Percentiles rank a stretch among this genome's conserved stretches.
Evolutionary conservation across 2,888 invertebrate species (phyloP).

Genomic region (Gandaritis pyraliata): DNA sequence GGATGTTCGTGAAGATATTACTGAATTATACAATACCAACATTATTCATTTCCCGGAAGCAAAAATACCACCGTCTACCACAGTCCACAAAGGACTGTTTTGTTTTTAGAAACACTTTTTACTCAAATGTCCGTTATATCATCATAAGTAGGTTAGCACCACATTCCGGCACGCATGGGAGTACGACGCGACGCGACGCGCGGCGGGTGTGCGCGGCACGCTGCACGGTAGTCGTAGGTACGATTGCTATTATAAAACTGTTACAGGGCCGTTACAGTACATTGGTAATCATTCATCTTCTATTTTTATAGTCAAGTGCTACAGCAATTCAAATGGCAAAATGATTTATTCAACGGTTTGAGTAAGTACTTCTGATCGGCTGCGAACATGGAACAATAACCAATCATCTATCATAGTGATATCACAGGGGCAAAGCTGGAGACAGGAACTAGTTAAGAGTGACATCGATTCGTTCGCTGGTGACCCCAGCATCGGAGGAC

Average conservation of each 20-base stretch:
- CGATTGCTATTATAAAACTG: conserved; percentile 16
- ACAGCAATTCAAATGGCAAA: too few species aligned
- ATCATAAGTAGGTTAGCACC: conserved; percentile 15
- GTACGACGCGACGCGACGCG: too few species aligned
- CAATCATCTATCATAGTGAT: background rate
- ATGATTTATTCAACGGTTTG: too few species aligned
- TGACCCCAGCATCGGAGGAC: conserved; percentile 22
- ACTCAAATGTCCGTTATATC: conserved; percentile 7
- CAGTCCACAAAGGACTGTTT: too few species aligned
- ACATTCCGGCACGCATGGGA: conserved; percentile 12
- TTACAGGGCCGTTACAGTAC: conserved; percentile 19
- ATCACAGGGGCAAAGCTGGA: background rate
- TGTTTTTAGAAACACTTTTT: too few species aligned
- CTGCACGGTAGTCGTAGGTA: conserved; percentile 11
- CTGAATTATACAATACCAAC: too few species aligned
- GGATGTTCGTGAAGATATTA: too few species aligned
- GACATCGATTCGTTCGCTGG: conserved; percentile 30
- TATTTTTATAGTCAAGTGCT: too few species aligned
- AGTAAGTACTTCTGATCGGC: too few species aligned
- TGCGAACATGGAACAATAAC: background rate
- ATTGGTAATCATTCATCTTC: too few species aligned
- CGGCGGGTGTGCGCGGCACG: too few species aligned
- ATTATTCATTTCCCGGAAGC: background rate
- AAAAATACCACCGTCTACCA: background rate
- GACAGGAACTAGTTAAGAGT: conserved; percentile 5